A percentile compares a stretch with the other conserved stretches of the same genome.
Conservation (phyloP, 2,113 vertebrate genomes). For the Pagrus major region DNA sequence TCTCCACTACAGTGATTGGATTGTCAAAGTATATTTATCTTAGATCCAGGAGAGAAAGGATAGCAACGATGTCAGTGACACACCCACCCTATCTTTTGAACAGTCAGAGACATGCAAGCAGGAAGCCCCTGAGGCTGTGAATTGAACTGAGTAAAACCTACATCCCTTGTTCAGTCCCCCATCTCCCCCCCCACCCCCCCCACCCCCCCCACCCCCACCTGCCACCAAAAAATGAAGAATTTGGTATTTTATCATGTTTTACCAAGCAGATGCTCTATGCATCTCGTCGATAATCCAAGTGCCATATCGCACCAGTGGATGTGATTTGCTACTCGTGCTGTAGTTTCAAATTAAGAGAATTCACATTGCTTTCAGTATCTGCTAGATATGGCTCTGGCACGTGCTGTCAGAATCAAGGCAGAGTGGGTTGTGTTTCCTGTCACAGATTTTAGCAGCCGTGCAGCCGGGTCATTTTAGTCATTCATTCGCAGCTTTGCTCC, state of each 20-base stretch:
- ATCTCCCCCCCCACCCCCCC: too few species aligned
- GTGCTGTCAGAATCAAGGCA: not conserved
- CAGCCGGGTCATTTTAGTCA: not conserved
- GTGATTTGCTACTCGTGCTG: conserved; percentile 1
- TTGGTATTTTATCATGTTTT: not conserved
- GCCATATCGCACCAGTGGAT: not conserved
- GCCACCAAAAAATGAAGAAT: not conserved
- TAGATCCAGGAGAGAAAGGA: not conserved
- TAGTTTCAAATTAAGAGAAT: not conserved
- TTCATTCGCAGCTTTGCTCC: not conserved
- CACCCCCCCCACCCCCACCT: too few species aligned
- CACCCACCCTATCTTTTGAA: conserved; percentile 1
- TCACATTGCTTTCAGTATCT: not conserved
- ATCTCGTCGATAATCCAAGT: not conserved
- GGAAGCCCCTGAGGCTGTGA: not conserved
- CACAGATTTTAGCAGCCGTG: not conserved
- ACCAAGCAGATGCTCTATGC: not conserved
- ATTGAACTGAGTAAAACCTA: not conserved
- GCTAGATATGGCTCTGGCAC: not conserved
- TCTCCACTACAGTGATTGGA: not conserved
- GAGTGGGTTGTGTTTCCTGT: not conserved
- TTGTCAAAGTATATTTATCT: not conserved
- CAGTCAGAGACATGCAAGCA: not conserved
- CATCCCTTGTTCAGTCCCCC: not conserved
- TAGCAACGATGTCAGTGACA: not conserved